Conservation (phyloP, 2,797 vertebrate species). For the Cheirogaleus major region DNA sequence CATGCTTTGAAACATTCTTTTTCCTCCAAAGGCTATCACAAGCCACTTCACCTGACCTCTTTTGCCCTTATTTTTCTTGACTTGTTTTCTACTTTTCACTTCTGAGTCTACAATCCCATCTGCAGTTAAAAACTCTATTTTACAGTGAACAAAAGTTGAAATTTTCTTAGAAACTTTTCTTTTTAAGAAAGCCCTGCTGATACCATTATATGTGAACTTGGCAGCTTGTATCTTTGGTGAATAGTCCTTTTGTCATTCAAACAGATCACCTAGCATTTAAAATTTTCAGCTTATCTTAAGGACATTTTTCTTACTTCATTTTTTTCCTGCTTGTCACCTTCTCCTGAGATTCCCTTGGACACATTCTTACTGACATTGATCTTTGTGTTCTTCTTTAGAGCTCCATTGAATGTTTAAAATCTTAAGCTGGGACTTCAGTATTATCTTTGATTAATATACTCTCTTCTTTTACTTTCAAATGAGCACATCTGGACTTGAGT, state of each 20-base stretch:
- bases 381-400: not conserved
- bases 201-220: slow-evolving; percentile 14
- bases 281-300: not conserved
- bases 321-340: not conserved
- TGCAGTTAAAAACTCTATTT: slow-evolving; percentile 10
- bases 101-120: not conserved
- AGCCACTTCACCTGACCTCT: not conserved
- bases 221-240: not conserved
- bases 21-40: not conserved
- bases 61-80: slow-evolving; percentile 23
- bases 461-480: not conserved
- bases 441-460: not conserved
- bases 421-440: not conserved
- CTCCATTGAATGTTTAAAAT: not conserved
- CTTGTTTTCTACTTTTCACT: not conserved
- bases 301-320: not conserved
- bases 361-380: not conserved
- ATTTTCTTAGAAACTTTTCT: not conserved
- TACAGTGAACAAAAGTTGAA: not conserved
- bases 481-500: not conserved
- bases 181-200: not conserved
- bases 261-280: not conserved
- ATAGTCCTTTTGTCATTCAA: not conserved
- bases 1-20: slow-evolving; percentile 26
- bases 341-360: not conserved